Percentiles rank a stretch among this genome's conserved stretches.
phyloP scores from a whole-genome alignment of 37 sponge, comb jelly and placozoan genomes.

The Beroe ovata region DNA sequence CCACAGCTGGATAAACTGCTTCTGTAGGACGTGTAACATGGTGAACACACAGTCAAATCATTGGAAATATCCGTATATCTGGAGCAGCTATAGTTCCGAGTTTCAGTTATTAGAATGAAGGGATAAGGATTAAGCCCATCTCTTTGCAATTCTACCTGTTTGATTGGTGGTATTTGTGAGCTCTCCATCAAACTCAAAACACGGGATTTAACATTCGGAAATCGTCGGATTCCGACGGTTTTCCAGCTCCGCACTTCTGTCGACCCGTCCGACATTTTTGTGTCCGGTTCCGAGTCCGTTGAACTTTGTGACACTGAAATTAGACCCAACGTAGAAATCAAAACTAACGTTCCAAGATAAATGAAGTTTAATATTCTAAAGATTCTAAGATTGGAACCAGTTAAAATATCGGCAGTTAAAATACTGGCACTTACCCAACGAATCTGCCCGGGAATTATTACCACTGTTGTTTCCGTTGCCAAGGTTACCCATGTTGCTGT shows the following conservation, averaged over 20 bases:
- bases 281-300: conserved; percentile 54
- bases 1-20: conserved; percentile 64
- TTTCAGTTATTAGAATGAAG: too few relatives aligned
- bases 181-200: conserved; percentile 5
- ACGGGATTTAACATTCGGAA: conserved; percentile 17
- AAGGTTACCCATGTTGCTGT: neutral
- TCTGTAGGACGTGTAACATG: neutral
- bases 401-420: too few relatives aligned
- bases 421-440: neutral
- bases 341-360: too few relatives aligned
- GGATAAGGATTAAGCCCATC: too few relatives aligned
- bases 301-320: conserved; percentile 50
- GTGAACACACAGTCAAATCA: neutral
- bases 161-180: neutral
- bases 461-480: neutral
- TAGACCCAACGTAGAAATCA: too few relatives aligned
- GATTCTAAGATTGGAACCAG: too few relatives aligned
- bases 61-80: neutral
- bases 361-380: too few relatives aligned
- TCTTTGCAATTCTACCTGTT: too few relatives aligned
- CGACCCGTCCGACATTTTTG: neutral
- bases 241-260: conserved; percentile 25
- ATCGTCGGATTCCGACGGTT: conserved; percentile 53
- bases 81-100: too few relatives aligned
- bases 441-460: neutral